Evolutionary conservation across 2,888 invertebrate species (phyloP), one percentile per base, ranked within the genome.

Genomic region (Ennomos erosarius): DNA sequence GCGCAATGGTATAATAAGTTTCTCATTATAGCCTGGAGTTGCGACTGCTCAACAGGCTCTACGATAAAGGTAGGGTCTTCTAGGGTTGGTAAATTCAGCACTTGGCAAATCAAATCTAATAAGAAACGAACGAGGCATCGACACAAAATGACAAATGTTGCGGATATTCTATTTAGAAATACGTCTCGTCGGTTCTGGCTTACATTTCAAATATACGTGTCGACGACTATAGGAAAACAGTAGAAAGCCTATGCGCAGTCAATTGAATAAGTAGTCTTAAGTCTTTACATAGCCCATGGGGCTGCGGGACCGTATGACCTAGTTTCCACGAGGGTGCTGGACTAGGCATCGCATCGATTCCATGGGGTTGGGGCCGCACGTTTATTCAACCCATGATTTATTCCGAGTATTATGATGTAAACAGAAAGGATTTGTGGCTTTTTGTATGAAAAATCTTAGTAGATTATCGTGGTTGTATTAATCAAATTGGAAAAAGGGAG

Each of bases 331-430:
- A 85, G 84, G 87, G 85, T 77, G 78, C 79, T 81, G 70, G 78
- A 75, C 73, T 74, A 76, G 67, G 84, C 87, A 90, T 89, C 90
- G 84, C 87, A 90, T 89, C 90, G 90, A 90, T 90, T 89, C 83
- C 76, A 10, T 48, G 55, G 81, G 80, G 70, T 63, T 48, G 55
- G 81, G 80, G 70, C 64, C 59, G 70, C 67, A 62, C 66, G 68
- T 65, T 65, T 56, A 65, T 64, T 42, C 49, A 34, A 54, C 61
- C 62, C 51, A 62, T 55, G 57, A 63, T 59, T 59, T 50, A 59
- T 54, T 59, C 40, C 49, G 11, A 48, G 35, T 39, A 49, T 52
- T 55, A 59, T 49, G 36, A 59, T 35, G 43, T 54, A 59, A 51
- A 59, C 50, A 54, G 36, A 48, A 56, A 52, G 58, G 42, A 53